phyloP scores from a whole-genome alignment of 2,888 invertebrate species.

The Polia nebulosa region DNA sequence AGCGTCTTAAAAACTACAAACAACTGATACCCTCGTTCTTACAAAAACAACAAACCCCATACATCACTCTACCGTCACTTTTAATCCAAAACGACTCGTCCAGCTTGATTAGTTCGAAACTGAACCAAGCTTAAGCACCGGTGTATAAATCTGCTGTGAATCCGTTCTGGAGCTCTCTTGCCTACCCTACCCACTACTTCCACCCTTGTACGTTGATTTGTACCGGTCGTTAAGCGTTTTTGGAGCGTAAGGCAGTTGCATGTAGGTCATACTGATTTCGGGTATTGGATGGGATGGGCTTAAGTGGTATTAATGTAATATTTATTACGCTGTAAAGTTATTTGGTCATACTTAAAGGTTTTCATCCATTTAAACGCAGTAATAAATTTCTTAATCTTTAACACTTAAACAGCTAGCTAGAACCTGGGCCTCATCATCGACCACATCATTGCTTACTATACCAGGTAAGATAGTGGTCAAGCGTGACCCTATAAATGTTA shows the following conservation, averaged over 20 bases:
- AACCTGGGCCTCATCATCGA: too few relatives aligned
- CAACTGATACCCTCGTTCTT: neutral
- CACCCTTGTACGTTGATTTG: conserved; percentile 57
- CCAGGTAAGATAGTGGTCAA: too few relatives aligned
- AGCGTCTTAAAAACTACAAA: neutral
- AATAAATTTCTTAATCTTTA: neutral
- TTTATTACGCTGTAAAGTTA: conserved; percentile 3
- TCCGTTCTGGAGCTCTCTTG: conserved; percentile 51
- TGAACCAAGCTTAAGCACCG: conserved; percentile 50
- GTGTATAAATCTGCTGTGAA: conserved; percentile 60
- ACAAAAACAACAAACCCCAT: conserved; percentile 23
- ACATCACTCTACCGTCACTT: conserved; percentile 27
- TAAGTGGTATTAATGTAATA: conserved; percentile 30
- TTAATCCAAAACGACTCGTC: conserved; percentile 42
- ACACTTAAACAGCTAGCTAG: neutral
- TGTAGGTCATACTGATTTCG: conserved; percentile 63
- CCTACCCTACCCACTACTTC: conserved; percentile 42
- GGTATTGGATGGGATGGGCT: conserved; percentile 42
- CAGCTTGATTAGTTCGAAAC: conserved; percentile 58
- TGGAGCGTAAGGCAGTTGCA: conserved; percentile 57
- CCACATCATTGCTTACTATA: too few relatives aligned
- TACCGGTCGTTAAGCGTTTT: conserved; percentile 63
- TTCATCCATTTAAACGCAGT: neutral
- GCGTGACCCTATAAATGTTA: too few relatives aligned
- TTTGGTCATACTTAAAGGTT: neutral